These are phyloP conservation scores for Acanthurus leucopareius DNA, from an alignment of 2,797 vertebrate species.

Conservation along the genomic window DNA sequence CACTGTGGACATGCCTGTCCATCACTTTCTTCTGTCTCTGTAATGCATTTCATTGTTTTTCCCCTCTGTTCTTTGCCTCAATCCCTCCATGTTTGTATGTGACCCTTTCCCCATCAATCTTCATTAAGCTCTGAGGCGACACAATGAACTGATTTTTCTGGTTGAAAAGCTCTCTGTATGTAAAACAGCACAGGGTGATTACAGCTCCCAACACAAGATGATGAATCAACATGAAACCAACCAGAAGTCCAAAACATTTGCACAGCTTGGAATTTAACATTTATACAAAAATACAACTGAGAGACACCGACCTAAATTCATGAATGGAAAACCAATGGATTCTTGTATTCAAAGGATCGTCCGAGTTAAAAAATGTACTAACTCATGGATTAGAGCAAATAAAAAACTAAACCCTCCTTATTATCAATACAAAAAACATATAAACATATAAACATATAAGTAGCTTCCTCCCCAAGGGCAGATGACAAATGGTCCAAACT, in stretches of 20 bases:
- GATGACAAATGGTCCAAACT: no score
- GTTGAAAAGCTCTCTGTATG: conserved; percentile 48
- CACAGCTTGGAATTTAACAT: conserved; percentile 6
- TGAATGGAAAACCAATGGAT: background rate
- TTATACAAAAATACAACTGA: conserved; percentile 7
- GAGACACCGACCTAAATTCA: background rate
- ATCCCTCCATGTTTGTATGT: background rate
- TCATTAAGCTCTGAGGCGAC: conserved; percentile 61
- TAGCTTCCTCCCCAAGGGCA: no score
- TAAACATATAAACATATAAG: no score
- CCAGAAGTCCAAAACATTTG: background rate
- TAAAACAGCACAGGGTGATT: conserved; percentile 43
- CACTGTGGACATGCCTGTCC: conserved; percentile 61
- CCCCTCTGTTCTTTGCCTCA: conserved; percentile 1
- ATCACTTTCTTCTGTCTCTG: conserved; percentile 34
- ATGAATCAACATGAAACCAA: conserved; percentile 28
- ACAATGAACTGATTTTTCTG: conserved; percentile 58
- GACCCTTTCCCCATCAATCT: conserved; percentile 61
- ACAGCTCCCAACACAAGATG: conserved; percentile 3
- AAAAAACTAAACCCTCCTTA: no score
- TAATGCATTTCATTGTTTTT: conserved; percentile 12
- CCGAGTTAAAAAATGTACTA: background rate
- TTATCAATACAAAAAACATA: no score
- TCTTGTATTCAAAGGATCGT: background rate
- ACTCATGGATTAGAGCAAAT: background rate